Percentiles rank a stretch among this genome's conserved stretches.
Conservation (phyloP, 1,140 invertebrate genomes). For the Bradysia coprophila region DNA sequence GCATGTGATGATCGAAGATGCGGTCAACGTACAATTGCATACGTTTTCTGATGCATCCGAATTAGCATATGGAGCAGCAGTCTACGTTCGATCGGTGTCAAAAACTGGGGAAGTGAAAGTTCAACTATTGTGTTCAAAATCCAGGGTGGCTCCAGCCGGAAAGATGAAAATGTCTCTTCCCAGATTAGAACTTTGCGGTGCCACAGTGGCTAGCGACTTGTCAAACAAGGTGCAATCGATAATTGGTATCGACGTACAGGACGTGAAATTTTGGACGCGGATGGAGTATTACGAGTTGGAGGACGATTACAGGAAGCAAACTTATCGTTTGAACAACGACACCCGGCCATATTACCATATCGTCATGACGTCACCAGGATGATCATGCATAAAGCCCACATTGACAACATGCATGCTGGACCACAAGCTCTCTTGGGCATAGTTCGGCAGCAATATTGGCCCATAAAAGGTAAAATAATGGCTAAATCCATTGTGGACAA, state of each 20-base stretch:
- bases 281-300: slow-evolving; percentile 12
- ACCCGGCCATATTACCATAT: neutral
- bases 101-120: neutral
- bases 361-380: neutral
- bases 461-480: neutral
- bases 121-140: slow-evolving; percentile 7
- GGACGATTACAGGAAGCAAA: slow-evolving; percentile 10
- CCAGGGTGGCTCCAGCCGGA: slow-evolving; percentile 17
- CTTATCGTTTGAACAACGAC: slow-evolving; percentile 1
- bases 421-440: neutral
- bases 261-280: slow-evolving; percentile 6
- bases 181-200: slow-evolving; percentile 14
- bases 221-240: neutral
- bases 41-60: slow-evolving; percentile 18
- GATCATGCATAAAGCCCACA: neutral
- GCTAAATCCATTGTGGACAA: neutral
- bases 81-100: slow-evolving; percentile 6
- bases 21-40: slow-evolving; percentile 9
- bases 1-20: neutral
- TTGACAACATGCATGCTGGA: slow-evolving; percentile 1
- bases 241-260: slow-evolving; percentile 7
- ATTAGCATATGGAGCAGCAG: slow-evolving; percentile 11
- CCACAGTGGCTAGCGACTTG: neutral
- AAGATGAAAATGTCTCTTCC: slow-evolving; percentile 13
- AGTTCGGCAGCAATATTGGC: neutral